Evolutionary conservation across 2,888 invertebrate species (phyloP).

Genomic region (Campopleginae sp.): DNA sequence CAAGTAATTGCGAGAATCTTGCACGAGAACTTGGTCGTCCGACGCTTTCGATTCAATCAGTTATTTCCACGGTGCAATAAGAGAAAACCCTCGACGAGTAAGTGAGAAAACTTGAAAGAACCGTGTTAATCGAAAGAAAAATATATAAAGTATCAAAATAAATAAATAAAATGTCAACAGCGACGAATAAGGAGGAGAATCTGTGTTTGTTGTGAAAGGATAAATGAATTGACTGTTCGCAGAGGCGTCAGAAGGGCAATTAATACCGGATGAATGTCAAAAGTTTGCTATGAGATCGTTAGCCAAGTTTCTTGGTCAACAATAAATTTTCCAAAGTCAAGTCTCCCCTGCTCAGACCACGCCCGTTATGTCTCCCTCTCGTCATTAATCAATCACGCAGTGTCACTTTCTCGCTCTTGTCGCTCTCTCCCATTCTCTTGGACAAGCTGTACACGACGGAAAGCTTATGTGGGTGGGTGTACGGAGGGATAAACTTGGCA

Average conservation of each 20-base stretch:
- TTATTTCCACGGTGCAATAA: background rate
- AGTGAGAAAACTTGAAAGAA: background rate
- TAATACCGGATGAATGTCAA: background rate
- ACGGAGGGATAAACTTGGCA: constrained; percentile 38
- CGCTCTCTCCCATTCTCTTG: background rate
- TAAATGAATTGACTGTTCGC: background rate
- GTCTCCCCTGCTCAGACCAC: constrained; percentile 18
- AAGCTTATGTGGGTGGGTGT: constrained; percentile 19
- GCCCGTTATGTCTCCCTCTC: constrained; percentile 42
- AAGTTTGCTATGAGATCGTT: constrained; percentile 3
- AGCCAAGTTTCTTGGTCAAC: constrained; percentile 6
- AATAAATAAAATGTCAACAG: background rate
- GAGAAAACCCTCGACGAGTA: background rate
- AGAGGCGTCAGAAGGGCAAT: constrained; percentile 2
- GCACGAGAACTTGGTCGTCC: background rate
- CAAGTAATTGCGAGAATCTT: background rate
- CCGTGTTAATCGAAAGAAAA: background rate
- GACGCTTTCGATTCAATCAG: background rate
- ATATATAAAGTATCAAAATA: background rate
- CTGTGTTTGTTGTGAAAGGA: background rate
- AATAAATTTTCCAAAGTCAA: constrained; percentile 48
- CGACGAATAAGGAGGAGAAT: background rate
- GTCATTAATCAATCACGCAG: constrained; percentile 55
- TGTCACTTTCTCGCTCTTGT: background rate
- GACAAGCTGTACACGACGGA: background rate